A percentile compares a stretch with the other conserved stretches of the same genome.
Evolutionary conservation across 1,140 invertebrate genomes (phyloP).

Genomic region (Chrysopa pallens): DNA sequence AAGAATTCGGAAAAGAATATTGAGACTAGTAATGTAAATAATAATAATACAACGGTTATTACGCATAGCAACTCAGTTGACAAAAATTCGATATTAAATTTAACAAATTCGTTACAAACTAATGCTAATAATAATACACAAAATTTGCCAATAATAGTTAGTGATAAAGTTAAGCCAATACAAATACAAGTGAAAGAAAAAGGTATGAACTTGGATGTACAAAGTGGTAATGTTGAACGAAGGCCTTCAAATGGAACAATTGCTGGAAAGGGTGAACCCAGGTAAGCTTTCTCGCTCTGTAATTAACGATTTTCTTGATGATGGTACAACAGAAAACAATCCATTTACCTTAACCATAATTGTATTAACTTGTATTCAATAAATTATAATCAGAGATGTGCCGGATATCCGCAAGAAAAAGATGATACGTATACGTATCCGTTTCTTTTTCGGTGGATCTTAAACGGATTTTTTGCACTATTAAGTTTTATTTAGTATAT

Average conservation of each 20-base stretch:
- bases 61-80: conserved; percentile 6
- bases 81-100: conserved; percentile 5
- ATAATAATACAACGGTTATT: conserved; percentile 13
- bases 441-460: no score
- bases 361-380: no score
- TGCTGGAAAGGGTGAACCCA: conserved; percentile 10
- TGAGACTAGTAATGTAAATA: conserved; percentile 11
- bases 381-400: no score
- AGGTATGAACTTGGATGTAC: conserved; percentile 17
- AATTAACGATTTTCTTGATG: no score
- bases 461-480: no score
- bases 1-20: conserved; percentile 5
- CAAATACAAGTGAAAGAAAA: conserved; percentile 19
- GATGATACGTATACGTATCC: no score
- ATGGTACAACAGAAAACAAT: no score
- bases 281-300: conserved; percentile 18
- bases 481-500: no score
- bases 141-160: conserved; percentile 15
- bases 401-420: no score
- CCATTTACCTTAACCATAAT: no score
- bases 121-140: conserved; percentile 11
- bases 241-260: conserved; percentile 17
- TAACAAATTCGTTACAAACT: conserved; percentile 9
- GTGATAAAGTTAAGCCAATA: conserved; percentile 18
- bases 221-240: conserved; percentile 18